Evolutionary conservation across 2,797 vertebrate genomes (phyloP).

Genomic region (Anniella stebbinsi): DNA sequence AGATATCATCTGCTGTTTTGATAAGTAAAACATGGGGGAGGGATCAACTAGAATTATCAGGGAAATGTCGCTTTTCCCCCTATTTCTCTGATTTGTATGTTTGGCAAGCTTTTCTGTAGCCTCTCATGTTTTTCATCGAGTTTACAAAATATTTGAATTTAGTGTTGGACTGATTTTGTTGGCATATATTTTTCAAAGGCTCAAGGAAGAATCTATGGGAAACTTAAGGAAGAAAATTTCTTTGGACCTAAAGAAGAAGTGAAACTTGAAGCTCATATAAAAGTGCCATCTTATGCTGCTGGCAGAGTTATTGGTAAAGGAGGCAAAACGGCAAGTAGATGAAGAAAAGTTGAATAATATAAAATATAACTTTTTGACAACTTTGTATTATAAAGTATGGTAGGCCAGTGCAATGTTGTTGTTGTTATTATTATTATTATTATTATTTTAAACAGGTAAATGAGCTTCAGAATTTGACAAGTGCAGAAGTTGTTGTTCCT

Average conservation of each 20-base stretch:
- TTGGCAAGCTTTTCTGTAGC: not conserved
- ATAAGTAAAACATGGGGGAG: not conserved
- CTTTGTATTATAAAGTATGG: slow-evolving; percentile 2
- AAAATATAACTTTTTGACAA: not conserved
- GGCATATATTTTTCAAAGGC: slow-evolving; percentile 78
- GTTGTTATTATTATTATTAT: too few species aligned
- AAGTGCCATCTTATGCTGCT: slow-evolving; percentile 98
- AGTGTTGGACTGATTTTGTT: slow-evolving; percentile 15
- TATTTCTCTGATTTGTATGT: too few species aligned
- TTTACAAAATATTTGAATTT: not conserved
- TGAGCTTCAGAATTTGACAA: slow-evolving; percentile 97
- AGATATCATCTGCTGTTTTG: not conserved
- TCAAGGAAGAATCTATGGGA: slow-evolving; percentile 98
- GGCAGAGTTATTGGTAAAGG: slow-evolving; percentile 99
- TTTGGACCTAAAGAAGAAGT: slow-evolving; percentile 99
- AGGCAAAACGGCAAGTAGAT: slow-evolving; percentile 94
- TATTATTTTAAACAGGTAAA: slow-evolving; percentile 91
- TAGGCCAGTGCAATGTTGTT: not conserved
- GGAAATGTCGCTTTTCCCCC: not conserved
- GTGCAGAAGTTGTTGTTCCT: slow-evolving; percentile 98
- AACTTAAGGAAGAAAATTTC: slow-evolving; percentile 99
- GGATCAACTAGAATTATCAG: not conserved
- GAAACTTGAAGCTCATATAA: slow-evolving; percentile 98
- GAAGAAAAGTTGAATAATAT: slow-evolving; percentile 49
- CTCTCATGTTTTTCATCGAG: not conserved